Percentiles rank a stretch among this genome's conserved stretches.
phyloP scores from a whole-genome alignment of 2,888 invertebrate genomes.

The Ferdinandea cuprea region DNA sequence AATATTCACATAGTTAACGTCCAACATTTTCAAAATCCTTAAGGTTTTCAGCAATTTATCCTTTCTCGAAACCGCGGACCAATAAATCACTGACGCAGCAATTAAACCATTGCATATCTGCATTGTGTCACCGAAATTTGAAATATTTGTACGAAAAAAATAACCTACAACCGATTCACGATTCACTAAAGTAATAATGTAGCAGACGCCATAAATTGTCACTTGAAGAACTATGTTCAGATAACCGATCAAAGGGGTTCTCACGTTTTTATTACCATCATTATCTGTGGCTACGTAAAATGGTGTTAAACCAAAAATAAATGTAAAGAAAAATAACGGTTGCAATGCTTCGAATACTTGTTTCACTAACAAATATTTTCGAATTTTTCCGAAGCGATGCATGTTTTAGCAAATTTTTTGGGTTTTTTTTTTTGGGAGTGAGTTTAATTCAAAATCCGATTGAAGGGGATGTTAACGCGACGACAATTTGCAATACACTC shows the following conservation, averaged over 20 bases:
- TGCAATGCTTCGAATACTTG: slow-evolving; percentile 81
- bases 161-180: slow-evolving; percentile 81
- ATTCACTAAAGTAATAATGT: slow-evolving; percentile 77
- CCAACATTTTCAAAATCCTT: slow-evolving; percentile 78
- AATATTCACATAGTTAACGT: slow-evolving; percentile 79
- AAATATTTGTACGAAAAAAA: slow-evolving; percentile 81
- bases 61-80: slow-evolving; percentile 79
- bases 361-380: slow-evolving; percentile 79
- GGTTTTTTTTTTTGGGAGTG: background rate
- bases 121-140: slow-evolving; percentile 80
- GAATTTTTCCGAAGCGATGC: slow-evolving; percentile 71
- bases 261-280: slow-evolving; percentile 78
- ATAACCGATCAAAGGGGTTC: slow-evolving; percentile 77
- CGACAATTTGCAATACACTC: slow-evolving; percentile 52
- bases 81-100: slow-evolving; percentile 79
- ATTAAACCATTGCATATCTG: slow-evolving; percentile 80
- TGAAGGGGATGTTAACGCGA: slow-evolving; percentile 41
- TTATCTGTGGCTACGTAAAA: slow-evolving; percentile 79
- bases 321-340: slow-evolving; percentile 80
- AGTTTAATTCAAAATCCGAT: slow-evolving; percentile 21
- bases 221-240: slow-evolving; percentile 75
- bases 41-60: slow-evolving; percentile 78
- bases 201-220: slow-evolving; percentile 75
- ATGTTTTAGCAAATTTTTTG: background rate
- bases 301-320: slow-evolving; percentile 80